A percentile compares a stretch with the other conserved stretches of the same genome.
Evolutionary conservation across 2,888 invertebrate species (phyloP).

Genomic region (Pseudanteris insignis): DNA sequence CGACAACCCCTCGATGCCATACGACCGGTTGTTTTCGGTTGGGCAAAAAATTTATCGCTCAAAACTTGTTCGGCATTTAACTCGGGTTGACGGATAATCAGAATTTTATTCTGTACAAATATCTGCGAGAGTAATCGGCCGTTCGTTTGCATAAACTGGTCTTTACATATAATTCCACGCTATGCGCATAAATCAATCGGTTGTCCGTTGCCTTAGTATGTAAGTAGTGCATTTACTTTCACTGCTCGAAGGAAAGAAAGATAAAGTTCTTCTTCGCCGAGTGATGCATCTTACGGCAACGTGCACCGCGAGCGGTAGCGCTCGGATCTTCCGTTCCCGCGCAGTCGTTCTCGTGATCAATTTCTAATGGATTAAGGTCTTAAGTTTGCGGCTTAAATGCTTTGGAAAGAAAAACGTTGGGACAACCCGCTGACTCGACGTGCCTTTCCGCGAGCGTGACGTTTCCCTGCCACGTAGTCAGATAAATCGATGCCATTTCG

Average conservation of each 20-base stretch:
- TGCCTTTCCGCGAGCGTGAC: slow-evolving; percentile 28
- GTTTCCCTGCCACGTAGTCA: slow-evolving; percentile 13
- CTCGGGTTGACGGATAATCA: not conserved
- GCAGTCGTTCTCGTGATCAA: slow-evolving; percentile 40
- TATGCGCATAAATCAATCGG: slow-evolving; percentile 29
- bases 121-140: not conserved
- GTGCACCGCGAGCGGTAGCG: slow-evolving; percentile 24
- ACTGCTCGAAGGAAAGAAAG: slow-evolving; percentile 38
- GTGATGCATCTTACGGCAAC: slow-evolving; percentile 40
- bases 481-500: slow-evolving; percentile 35
- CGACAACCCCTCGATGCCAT: too few relatives aligned
- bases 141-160: slow-evolving; percentile 13
- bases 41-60: not conserved
- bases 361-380: slow-evolving; percentile 47
- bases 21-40: not conserved
- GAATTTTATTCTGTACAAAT: slow-evolving; percentile 3
- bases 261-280: slow-evolving; percentile 31
- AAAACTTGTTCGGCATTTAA: not conserved
- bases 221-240: slow-evolving; percentile 42
- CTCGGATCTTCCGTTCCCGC: slow-evolving; percentile 24
- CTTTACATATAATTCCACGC: slow-evolving; percentile 9
- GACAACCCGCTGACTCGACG: slow-evolving; percentile 44
- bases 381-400: slow-evolving; percentile 44
- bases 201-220: slow-evolving; percentile 23
- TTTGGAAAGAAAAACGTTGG: slow-evolving; percentile 42